A percentile compares a stretch with the other conserved stretches of the same genome.
phyloP scores from a whole-genome alignment of 1,140 invertebrate genomes.

The Drosophila ohnishii region DNA sequence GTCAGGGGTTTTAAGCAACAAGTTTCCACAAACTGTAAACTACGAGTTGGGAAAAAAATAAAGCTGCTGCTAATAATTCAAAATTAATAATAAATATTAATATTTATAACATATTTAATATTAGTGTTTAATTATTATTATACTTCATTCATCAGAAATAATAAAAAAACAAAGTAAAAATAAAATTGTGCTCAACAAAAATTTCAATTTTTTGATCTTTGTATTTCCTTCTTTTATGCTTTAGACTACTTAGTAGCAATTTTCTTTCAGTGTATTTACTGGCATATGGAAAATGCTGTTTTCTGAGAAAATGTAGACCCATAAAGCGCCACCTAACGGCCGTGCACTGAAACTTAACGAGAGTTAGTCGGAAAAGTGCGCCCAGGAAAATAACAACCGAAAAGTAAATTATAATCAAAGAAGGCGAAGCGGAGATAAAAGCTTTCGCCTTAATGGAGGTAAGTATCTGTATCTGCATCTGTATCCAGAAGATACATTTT shows the following conservation, averaged over 20 bases:
- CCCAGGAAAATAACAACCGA: constrained; percentile 17
- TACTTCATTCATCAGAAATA: too few species aligned
- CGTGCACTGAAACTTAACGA: constrained; percentile 66
- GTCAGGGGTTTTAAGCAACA: background rate
- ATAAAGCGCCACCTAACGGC: constrained; percentile 74
- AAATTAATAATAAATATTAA: too few species aligned
- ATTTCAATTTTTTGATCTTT: background rate
- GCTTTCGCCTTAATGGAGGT: constrained; percentile 1
- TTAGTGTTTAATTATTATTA: too few species aligned
- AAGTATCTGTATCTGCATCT: background rate
- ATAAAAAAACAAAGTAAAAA: constrained; percentile 4
- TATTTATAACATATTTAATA: too few species aligned
- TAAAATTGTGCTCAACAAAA: background rate
- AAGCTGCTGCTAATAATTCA: too few species aligned
- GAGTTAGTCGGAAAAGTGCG: constrained; percentile 25
- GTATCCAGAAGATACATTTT: background rate
- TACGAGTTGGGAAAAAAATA: too few species aligned
- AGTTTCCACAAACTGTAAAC: background rate
- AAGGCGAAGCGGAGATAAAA: constrained; percentile 16
- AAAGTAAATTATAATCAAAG: constrained; percentile 38
- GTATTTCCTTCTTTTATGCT: background rate
- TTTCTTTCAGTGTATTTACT: background rate
- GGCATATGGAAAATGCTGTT: constrained; percentile 47
- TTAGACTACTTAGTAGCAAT: too few species aligned
- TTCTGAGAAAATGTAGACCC: constrained; percentile 37